Evolutionary conservation across 2,888 invertebrate species (phyloP).

Genomic region (Erebia aethiops): DNA sequence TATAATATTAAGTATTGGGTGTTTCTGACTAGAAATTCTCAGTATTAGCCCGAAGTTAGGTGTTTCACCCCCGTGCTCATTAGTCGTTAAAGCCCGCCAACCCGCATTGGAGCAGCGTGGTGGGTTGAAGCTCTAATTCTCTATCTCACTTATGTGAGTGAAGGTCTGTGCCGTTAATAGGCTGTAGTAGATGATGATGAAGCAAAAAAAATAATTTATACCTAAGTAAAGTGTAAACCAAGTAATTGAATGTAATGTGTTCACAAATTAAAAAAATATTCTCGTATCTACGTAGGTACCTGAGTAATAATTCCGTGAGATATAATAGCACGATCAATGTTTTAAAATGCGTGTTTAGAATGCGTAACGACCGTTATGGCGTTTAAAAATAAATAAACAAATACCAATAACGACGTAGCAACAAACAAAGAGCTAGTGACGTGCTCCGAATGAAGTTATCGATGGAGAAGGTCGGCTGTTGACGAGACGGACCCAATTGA

Average conservation of each 20-base stretch:
- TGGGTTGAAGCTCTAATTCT: too few species aligned
- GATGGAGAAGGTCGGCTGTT: constrained; percentile 28
- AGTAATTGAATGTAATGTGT: neutral
- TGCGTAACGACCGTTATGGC: constrained; percentile 3
- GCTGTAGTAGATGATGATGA: too few species aligned
- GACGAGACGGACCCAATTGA: constrained; percentile 1
- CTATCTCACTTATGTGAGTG: too few species aligned
- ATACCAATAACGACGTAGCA: constrained; percentile 15
- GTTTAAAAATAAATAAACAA: constrained; percentile 13
- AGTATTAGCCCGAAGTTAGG: too few species aligned
- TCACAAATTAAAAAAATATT: neutral
- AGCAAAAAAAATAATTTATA: too few species aligned
- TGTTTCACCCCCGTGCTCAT: too few species aligned
- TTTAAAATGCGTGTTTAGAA: neutral
- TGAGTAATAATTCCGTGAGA: neutral
- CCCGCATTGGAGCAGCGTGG: too few species aligned
- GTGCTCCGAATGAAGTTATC: constrained; percentile 30
- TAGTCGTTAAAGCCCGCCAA: too few species aligned
- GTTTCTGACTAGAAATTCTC: too few species aligned
- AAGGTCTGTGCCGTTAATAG: too few species aligned
- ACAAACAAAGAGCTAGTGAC: constrained; percentile 34
- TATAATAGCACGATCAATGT: neutral
- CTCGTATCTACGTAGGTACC: neutral
- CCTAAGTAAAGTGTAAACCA: too few species aligned
- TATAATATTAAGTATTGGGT: too few species aligned